Evolutionary conservation across 2,113 vertebrate species (phyloP).

Genomic region (Ahaetulla prasina): DNA sequence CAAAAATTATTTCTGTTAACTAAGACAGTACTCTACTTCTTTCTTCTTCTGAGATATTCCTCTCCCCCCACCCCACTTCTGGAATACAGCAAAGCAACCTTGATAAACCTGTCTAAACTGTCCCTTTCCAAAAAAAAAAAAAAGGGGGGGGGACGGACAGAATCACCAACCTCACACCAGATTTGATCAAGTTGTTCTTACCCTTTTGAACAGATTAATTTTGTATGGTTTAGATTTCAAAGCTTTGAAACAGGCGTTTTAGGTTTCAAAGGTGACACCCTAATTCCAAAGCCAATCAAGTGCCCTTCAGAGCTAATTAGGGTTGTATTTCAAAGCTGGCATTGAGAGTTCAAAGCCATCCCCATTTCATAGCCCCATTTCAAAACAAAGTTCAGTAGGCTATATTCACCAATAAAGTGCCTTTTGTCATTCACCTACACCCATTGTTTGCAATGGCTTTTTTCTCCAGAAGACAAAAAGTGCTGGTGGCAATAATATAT

Average conservation of each 20-base stretch:
- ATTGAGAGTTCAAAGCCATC: background rate
- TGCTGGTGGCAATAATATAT: background rate
- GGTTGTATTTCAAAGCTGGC: background rate
- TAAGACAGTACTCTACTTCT: background rate
- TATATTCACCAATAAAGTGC: background rate
- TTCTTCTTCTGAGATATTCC: background rate
- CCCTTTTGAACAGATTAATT: background rate
- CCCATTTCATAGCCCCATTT: background rate
- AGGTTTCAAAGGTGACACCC: background rate
- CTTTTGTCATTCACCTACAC: background rate
- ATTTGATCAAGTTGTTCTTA: background rate
- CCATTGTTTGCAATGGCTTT: background rate
- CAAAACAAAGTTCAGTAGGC: background rate
- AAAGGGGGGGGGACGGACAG: too few relatives aligned
- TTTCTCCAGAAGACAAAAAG: background rate
- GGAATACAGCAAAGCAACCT: background rate
- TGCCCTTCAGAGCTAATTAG: background rate
- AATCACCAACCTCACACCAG: background rate
- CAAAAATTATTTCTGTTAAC: background rate
- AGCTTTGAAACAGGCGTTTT: background rate
- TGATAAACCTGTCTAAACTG: background rate
- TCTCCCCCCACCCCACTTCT: rapidly evolving
- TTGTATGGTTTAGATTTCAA: background rate
- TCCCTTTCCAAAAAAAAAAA: background rate
- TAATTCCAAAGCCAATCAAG: background rate